Base-by-base conservation (phyloP, 2,888 invertebrate genomes). In the Drosophila siamana region DNA sequence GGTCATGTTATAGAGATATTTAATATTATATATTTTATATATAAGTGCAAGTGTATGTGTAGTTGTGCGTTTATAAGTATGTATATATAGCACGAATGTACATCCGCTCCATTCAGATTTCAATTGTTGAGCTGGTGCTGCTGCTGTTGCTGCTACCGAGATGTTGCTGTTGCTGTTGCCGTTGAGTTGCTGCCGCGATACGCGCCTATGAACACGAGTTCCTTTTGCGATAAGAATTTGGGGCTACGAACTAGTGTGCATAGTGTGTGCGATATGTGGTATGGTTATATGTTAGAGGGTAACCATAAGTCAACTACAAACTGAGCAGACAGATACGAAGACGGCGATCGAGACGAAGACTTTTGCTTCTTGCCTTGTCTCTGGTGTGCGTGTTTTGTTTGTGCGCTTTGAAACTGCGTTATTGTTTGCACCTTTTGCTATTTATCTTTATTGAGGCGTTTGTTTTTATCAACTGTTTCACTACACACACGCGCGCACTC, bases 141-240 rank as follows among this genome's bases (percentile, higher is more conserved):
- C 44, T 74, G 65, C 48, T 24, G 44, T 33, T 13, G 36, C 2
- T 30, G 30, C 30, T 52, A 61, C 55, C 65, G 60, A 55, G 62
- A 1, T 28, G 28, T 3, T 19, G 1, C 19, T 19, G 19, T 40
- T 73, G 64, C 47, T 22, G 44, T 40, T 73, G 64, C 47, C 22
- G 44, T 40, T 36, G 33, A 28, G 30, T 36, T 36, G 63, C 51
- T 64, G 62, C 50, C 63, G 78, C 66, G 83, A 83, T 87, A 87
- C 67, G 82, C 68, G 78, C 52, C 73, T 71, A 67, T 71, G 69
- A 77, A 74, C 76, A 81, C 78, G 74, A 89, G 90, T 90, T 90
- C 90, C 90, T 90, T 90, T 90, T 46, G 78, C 54, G 90, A 90
- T 90, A 90, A 90, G 90, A 89, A 89, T 90, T 91, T 90, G 89